Base-by-base conservation (phyloP, 2,888 invertebrate genomes). In the Mactromeris polynyma region DNA sequence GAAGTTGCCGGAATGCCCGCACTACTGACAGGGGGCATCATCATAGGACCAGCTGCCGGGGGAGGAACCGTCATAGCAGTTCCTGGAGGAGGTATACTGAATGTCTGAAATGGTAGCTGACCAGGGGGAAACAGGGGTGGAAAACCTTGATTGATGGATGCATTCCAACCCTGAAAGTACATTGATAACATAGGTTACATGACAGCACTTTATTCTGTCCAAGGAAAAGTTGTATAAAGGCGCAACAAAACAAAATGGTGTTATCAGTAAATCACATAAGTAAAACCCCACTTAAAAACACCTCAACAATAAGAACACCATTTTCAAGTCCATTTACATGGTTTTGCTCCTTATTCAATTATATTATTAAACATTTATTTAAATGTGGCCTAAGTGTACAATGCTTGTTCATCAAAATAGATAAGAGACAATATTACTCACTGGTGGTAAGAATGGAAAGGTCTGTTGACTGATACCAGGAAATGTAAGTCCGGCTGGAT, bases 81-180 rank as follows among this genome's bases (percentile, higher is more conserved):
- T 2, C 91, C 91, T 31, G 92, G 92, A 21, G 92, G 92, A 2
- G 92, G 92, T 7, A 91, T 69, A n/a, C 87, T 54, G 73, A 92
- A 91, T 17, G 89, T 87, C 42, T 90, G 92, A 80, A 90, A 87
- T 21, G 88, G 91, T 33, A 89, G 83, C 82, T 89, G 91, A 46
- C 85, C 88, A 1, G 73, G 58, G 1, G 85, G 89, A 69, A 92
- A 90, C 78, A 92, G 69, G 26, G 92, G 89, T 11, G 92, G 92
- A 51, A 92, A 92, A 58, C 92, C 92, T 31, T 90, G 64, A 36
- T 78, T 90, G 87, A 92, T 69, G n/a, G 90, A 88, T 17, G 89
- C 90, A 87, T 88, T 90, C 92, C 92, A 92, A 31, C 92, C 92
- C 92, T 92, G 87, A 26, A 86, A 83, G 26, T 51, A 46, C 33